These are phyloP conservation scores for Zaprionus africanus DNA, from an alignment of 1,140 invertebrate species.

Conservation along the genomic window DNA sequence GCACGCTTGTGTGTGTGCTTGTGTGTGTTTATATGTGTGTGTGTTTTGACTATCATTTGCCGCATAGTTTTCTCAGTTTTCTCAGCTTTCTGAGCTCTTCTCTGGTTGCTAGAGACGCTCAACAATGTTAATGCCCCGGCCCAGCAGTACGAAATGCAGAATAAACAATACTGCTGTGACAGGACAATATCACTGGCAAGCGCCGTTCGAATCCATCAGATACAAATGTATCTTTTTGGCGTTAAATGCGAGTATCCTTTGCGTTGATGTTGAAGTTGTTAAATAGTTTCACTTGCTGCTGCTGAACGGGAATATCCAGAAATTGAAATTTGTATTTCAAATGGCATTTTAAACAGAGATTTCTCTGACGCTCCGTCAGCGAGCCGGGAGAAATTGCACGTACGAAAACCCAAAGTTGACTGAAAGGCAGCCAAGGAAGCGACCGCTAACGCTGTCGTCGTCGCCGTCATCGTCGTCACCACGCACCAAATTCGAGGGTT, in stretches of 20 bases:
- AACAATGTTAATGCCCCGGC: slow-evolving; percentile 90
- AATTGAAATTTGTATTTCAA: slow-evolving; percentile 5
- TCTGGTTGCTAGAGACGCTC: slow-evolving; percentile 70
- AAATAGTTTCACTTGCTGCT: neutral
- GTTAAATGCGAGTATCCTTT: neutral
- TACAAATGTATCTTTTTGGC: slow-evolving; percentile 24
- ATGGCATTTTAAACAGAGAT: slow-evolving; percentile 20
- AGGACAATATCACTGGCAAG: slow-evolving; percentile 94
- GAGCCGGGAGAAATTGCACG: slow-evolving; percentile 83
- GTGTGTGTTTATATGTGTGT: slow-evolving; percentile 35
- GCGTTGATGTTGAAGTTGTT: neutral
- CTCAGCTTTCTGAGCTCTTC: slow-evolving; percentile 25
- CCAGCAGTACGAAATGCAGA: slow-evolving; percentile 90
- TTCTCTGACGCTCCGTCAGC: slow-evolving; percentile 71
- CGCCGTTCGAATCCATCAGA: slow-evolving; percentile 59
- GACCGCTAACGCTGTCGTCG: slow-evolving; percentile 44
- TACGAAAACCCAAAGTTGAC: slow-evolving; percentile 84
- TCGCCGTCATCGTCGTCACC: slow-evolving; percentile 49
- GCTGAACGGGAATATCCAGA: slow-evolving; percentile 3
- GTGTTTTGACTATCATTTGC: slow-evolving; percentile 56
- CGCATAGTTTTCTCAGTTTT: slow-evolving; percentile 61
- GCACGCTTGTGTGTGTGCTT: slow-evolving; percentile 36
- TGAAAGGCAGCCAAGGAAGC: slow-evolving; percentile 82
- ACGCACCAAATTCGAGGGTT: slow-evolving; percentile 63
- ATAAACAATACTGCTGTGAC: slow-evolving; percentile 94